Evolutionary conservation across 35 echinoderm and acorn worm genomes (phyloP).

Genomic region (Ophioderma brevispina): DNA sequence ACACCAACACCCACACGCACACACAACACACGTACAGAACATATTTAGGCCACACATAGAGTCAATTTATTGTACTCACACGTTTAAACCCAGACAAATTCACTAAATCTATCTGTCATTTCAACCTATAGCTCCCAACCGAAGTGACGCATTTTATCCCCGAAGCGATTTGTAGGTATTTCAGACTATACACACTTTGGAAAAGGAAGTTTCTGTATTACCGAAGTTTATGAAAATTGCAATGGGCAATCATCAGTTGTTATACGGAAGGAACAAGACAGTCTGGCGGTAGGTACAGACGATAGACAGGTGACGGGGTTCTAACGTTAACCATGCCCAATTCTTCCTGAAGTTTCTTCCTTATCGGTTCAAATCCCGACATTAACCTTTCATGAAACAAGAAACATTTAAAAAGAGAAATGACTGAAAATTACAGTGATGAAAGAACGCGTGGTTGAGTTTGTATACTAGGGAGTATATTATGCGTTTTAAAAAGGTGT

Average conservation of each 20-base stretch:
- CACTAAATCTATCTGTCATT: not conserved
- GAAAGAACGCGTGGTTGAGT: not conserved
- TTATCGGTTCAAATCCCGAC: not conserved
- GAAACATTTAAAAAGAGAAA: conserved; percentile 3
- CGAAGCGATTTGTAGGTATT: not conserved
- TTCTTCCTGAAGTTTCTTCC: not conserved
- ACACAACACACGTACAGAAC: not conserved
- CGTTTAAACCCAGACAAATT: not conserved
- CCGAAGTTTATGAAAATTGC: not conserved
- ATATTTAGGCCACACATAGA: not conserved
- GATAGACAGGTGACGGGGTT: not conserved
- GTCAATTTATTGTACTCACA: not conserved
- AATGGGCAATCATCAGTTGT: not conserved
- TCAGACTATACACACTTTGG: not conserved
- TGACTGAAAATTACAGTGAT: conserved; percentile 1
- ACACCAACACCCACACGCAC: not conserved
- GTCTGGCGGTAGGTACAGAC: not conserved
- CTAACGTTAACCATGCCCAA: not conserved
- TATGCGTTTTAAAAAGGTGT: not conserved
- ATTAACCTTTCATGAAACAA: not conserved
- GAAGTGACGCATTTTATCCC: not conserved
- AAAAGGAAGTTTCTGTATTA: not conserved
- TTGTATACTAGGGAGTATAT: conserved; percentile 3
- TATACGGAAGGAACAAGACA: not conserved
- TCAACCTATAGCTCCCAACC: not conserved